Evolutionary conservation across 2,888 invertebrate genomes (phyloP), one percentile per base, ranked within the genome.

Genomic region (Rhopalosiphum nymphaeae): DNA sequence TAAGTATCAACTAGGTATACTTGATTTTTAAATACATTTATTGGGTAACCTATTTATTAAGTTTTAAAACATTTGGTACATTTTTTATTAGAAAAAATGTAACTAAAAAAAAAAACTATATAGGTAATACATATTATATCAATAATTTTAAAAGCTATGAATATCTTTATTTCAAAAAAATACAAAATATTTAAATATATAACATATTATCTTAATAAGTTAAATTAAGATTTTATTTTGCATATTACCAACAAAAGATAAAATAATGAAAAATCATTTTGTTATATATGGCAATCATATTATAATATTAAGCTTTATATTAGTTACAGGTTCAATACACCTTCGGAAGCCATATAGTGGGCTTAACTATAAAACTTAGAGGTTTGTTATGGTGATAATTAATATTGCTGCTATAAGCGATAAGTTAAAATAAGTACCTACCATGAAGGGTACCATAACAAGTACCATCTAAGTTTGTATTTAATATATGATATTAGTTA

Each of bases 111-210:
- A 67, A 36, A 16, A 36, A 53, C 21, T 21, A 53, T 5, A 53
- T 21, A n/a, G n/a, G n/a, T n/a, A 21, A 53, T 21, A 5, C 3
- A 67, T 36, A 67, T 36, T 16, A 67, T n/a, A 67, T n/a, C 16
- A n/a, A 67, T 67, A 5, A 67, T 36, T n/a, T 67, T 67, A 67
- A 67, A 67, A 16, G 16, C n/a, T n/a, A 67, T 67, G 16, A 1
- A n/a, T 67, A 26, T 16, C 16, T 5, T n/a, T 1, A 4, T n/a
- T n/a, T n/a, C 0, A 1, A 0, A 0, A n/a, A 67, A 13, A 67
- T 67, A 4, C n/a, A n/a, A 67, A n/a, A n/a, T 10, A 67, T 67
- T 0, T 61, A 61, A 61, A 13, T 46, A n/a, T 16, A 5, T n/a
- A 3, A 4, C 13, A n/a, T 1, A 5, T 61, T 0, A 10, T 61